phyloP scores from a whole-genome alignment of 2,888 invertebrate species.

The Dorcus hopei region DNA sequence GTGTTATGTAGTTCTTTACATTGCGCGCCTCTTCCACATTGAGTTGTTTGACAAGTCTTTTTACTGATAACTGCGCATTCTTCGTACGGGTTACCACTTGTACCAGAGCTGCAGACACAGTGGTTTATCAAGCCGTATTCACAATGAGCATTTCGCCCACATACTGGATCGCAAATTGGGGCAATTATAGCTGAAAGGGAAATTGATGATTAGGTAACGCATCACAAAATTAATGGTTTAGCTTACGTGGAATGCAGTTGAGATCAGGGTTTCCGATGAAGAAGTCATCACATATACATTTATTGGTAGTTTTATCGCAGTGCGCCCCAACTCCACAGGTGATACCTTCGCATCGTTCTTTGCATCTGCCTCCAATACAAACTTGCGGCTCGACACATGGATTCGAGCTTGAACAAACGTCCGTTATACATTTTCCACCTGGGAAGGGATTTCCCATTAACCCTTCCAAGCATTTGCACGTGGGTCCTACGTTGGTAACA shows the following conservation, averaged over 20 bases:
- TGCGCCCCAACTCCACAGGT: slow-evolving; percentile 86
- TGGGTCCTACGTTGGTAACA: slow-evolving; percentile 78
- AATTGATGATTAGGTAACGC: slow-evolving; percentile 23
- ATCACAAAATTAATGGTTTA: background rate
- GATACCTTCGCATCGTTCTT: slow-evolving; percentile 81
- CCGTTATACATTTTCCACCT: slow-evolving; percentile 79
- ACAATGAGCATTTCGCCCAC: slow-evolving; percentile 83
- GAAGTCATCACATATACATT: slow-evolving; percentile 82
- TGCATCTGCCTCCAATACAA: slow-evolving; percentile 84
- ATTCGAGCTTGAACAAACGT: slow-evolving; percentile 73
- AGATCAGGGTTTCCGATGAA: slow-evolving; percentile 87
- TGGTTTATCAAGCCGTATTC: slow-evolving; percentile 73
- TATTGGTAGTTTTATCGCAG: slow-evolving; percentile 76
- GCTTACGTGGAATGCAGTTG: slow-evolving; percentile 89
- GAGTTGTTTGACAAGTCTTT: slow-evolving; percentile 27
- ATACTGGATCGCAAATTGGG: slow-evolving; percentile 75
- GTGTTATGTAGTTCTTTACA: slow-evolving; percentile 73
- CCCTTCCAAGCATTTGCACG: slow-evolving; percentile 84
- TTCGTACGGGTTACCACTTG: slow-evolving; percentile 83
- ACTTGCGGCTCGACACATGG: slow-evolving; percentile 77
- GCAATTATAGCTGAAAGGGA: slow-evolving; percentile 66
- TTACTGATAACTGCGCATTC: slow-evolving; percentile 71
- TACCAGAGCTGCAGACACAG: slow-evolving; percentile 82
- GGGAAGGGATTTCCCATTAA: slow-evolving; percentile 89
- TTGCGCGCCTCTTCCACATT: slow-evolving; percentile 60